A percentile compares a stretch with the other conserved stretches of the same genome.
These are phyloP conservation scores for Catharus ustulatus DNA, from an alignment of 2,797 vertebrate species.

Conservation along the genomic window DNA sequence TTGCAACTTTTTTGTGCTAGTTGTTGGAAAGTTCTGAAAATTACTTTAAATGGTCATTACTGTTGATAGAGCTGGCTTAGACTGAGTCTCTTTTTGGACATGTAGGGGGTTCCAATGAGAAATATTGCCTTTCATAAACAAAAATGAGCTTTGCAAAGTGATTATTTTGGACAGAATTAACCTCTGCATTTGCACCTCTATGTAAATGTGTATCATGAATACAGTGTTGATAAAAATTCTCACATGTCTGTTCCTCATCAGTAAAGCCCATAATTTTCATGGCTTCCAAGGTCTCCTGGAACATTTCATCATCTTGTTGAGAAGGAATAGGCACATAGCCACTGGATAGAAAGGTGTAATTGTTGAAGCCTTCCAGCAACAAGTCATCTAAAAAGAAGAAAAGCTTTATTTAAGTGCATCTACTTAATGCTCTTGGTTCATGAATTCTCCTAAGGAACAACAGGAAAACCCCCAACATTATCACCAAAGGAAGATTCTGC, in stretches of 20 bases:
- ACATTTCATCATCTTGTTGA: constrained; percentile 93
- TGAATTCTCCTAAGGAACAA: neutral
- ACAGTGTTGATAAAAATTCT: neutral
- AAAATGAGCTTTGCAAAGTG: neutral
- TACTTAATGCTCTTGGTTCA: neutral
- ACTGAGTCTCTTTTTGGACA: neutral
- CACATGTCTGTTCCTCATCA: constrained; percentile 88
- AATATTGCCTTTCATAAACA: neutral
- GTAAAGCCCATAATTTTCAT: constrained; percentile 94
- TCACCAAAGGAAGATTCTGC: neutral
- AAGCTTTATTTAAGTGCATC: neutral
- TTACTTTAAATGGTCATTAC: neutral
- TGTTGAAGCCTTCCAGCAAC: constrained; percentile 88
- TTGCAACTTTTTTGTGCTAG: neutral
- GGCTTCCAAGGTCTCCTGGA: constrained; percentile 93
- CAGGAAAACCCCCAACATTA: neutral
- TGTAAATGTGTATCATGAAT: neutral
- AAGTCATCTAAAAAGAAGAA: constrained; percentile 84
- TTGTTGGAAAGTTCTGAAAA: neutral
- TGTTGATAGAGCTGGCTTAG: neutral
- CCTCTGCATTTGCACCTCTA: neutral
- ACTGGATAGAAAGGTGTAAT: constrained; percentile 90
- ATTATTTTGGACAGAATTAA: neutral
- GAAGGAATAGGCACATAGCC: constrained; percentile 88
- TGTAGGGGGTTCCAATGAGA: neutral